These are phyloP conservation scores for Botrylloides violaceus DNA, from an alignment of 23 tunicate species.

Conservation along the genomic window DNA sequence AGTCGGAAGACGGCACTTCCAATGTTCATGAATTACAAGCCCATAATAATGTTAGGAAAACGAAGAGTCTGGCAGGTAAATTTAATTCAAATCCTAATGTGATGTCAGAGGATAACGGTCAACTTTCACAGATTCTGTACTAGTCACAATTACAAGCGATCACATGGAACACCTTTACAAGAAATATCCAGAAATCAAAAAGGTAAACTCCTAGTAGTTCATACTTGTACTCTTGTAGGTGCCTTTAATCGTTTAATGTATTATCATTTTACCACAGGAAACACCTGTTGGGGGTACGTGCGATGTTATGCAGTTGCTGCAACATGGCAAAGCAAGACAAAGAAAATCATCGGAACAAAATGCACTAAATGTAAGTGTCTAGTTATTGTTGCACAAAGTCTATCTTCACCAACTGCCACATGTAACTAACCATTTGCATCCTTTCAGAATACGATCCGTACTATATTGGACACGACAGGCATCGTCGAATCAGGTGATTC, in stretches of 20 bases:
- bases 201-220: too few species aligned
- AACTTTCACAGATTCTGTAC: slow-evolving; percentile 29
- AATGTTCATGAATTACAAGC: slow-evolving; percentile 17
- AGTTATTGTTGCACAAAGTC: not conserved
- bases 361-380: slow-evolving; percentile 52
- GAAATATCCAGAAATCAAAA: slow-evolving; percentile 40
- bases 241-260: too few species aligned
- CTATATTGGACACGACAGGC: slow-evolving; percentile 45
- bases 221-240: too few species aligned
- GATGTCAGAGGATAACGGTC: too few species aligned
- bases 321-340: slow-evolving; percentile 64
- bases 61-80: slow-evolving; percentile 20
- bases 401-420: not conserved
- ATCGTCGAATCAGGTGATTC: slow-evolving; percentile 69
- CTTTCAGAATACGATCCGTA: slow-evolving; percentile 55
- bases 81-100: not conserved
- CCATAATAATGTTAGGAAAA: slow-evolving; percentile 17
- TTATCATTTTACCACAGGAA: slow-evolving; percentile 23
- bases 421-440: not conserved
- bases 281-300: slow-evolving; percentile 42
- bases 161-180: slow-evolving; percentile 29
- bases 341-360: slow-evolving; percentile 81
- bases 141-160: slow-evolving; percentile 10
- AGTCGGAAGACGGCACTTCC: slow-evolving; percentile 14
- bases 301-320: slow-evolving; percentile 59